Conservation (phyloP, 2,113 vertebrate genomes). For the Bos javanicus region DNA sequence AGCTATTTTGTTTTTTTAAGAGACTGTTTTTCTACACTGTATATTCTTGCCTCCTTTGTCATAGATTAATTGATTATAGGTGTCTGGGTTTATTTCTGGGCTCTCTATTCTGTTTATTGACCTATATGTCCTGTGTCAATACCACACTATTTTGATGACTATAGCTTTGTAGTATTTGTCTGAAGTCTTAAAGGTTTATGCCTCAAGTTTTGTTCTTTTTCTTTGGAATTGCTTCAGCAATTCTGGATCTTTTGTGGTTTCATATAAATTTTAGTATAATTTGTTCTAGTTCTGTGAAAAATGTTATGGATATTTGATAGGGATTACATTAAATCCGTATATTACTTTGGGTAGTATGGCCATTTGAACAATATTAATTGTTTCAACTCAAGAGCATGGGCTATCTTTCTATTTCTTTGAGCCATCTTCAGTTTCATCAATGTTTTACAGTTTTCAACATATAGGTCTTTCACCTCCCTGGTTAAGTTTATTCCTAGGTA, state of each 20-base stretch:
- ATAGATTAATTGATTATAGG: background rate
- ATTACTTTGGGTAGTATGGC: background rate
- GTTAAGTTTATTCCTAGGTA: background rate
- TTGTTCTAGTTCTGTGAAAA: background rate
- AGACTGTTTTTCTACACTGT: background rate
- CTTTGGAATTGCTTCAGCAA: background rate
- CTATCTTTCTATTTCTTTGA: background rate
- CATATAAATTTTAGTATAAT: background rate
- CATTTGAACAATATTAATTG: background rate
- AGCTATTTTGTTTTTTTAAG: background rate
- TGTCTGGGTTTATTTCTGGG: background rate
- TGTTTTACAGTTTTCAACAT: background rate
- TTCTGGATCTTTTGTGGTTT: background rate
- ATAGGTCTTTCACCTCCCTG: background rate
- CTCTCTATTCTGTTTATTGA: background rate
- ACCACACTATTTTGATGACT: background rate
- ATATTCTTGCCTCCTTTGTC: background rate
- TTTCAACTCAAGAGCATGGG: background rate
- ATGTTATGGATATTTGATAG: background rate
- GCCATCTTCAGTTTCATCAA: background rate
- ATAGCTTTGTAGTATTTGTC: background rate
- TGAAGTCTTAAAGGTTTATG: background rate
- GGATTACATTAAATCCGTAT: background rate
- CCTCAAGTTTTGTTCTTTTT: background rate
- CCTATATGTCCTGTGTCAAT: background rate